Evolutionary conservation across 1,140 invertebrate genomes (phyloP), one percentile per base, ranked within the genome.

Genomic region (Stegodyphus mimosarum): DNA sequence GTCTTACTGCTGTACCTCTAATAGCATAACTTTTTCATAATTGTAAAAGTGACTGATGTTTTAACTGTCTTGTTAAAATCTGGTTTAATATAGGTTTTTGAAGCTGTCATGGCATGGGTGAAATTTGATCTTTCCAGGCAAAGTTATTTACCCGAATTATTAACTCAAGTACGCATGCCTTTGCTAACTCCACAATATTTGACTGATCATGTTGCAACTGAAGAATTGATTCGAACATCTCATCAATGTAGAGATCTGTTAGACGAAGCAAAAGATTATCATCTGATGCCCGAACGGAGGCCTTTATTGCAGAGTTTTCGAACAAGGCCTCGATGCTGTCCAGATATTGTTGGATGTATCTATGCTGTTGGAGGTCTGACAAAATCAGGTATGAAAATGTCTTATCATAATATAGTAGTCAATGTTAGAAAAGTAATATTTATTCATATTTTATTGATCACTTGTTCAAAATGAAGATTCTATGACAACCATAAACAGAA

Each of bases 341-440:
- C 95, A 88, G 94, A 93, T 89, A 90, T 93, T 63, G 90, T 91
- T 66, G 96, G 96, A 2, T 93, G 95, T 88, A 96, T 98, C 86
- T 97, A 95, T 91, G 96, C 95, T 85, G 95, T 98, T 83, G 96
- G 96, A 15, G 96, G 96, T 7, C 90, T 97, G 11, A 96, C 95
- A 55, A 96, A 95, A 89, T 95, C 94, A 88, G 94, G 93, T 93
- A 89, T 72, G 3, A 48, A 48, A 9, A 33, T 33, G 33, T 33
- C 33, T 33, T 33, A 33, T 33, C 33, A 33, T 33, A 33, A 33
- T 33, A 33, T 33, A 33, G 33, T 33, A 33, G 33, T 33, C 33
- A 33, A 33, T 33, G 33, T 33, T 33, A 33, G 1, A 3, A 33
- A 33, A 33, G 33, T 33, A 1, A 33, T 33, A 33, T 33, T 33